Conservation (phyloP, 1,140 invertebrate genomes). For the Thrips palmi region DNA sequence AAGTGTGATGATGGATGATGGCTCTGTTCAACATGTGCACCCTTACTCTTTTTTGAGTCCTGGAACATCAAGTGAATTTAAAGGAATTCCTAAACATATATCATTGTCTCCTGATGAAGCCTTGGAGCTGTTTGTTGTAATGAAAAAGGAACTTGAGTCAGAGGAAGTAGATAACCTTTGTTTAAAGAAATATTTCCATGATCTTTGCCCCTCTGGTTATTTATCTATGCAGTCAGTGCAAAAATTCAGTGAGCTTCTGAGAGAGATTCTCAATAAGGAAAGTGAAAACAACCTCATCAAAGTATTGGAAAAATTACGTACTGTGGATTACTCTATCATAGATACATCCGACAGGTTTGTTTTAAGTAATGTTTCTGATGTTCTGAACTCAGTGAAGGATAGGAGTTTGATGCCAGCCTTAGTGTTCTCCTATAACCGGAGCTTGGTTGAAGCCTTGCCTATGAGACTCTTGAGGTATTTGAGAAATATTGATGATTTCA, state of each 20-base stretch:
- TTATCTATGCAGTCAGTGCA: too few species aligned
- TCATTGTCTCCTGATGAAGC: constrained; percentile 13
- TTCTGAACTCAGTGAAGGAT: constrained; percentile 11
- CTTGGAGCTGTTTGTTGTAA: constrained; percentile 12
- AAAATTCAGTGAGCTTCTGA: too few species aligned
- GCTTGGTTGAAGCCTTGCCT: constrained; percentile 8
- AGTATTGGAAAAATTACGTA: too few species aligned
- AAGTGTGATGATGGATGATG: constrained; percentile 10
- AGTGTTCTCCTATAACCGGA: constrained; percentile 14
- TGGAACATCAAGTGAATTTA: constrained; percentile 2
- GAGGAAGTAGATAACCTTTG: too few species aligned
- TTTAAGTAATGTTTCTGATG: not conserved
- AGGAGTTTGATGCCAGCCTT: constrained; percentile 15
- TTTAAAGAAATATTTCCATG: too few species aligned
- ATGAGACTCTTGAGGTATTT: not conserved
- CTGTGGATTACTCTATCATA: too few species aligned
- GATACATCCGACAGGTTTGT: too few species aligned
- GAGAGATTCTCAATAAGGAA: too few species aligned
- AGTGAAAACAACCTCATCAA: too few species aligned
- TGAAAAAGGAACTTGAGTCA: too few species aligned
- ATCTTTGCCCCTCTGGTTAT: too few species aligned
- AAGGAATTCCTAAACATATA: constrained; percentile 12
- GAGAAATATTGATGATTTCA: not conserved
- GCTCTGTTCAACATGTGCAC: constrained; percentile 12
- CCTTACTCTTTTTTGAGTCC: constrained; percentile 10